Conservation (phyloP, 2,888 invertebrate genomes). For the Chymomyza caudatula region DNA sequence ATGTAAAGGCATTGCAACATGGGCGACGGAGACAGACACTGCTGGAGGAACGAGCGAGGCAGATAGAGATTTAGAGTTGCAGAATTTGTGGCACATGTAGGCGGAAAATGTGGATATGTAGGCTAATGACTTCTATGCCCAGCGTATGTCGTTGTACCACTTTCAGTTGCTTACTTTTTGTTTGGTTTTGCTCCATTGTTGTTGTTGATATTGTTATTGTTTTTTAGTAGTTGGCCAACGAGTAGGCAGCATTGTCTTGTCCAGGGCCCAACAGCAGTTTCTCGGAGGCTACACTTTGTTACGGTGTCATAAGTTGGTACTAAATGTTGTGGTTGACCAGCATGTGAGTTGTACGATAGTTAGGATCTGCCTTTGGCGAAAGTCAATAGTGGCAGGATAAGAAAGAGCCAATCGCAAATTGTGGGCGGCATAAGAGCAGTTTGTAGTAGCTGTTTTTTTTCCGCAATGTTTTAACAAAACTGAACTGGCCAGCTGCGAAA, state of each 20-base stretch:
- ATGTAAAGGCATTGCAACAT: neutral
- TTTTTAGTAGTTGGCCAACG: conserved; percentile 36
- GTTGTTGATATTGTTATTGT: conserved; percentile 10
- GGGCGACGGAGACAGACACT: neutral
- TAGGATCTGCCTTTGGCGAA: neutral
- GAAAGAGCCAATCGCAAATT: no score
- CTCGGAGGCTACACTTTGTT: conserved; percentile 5
- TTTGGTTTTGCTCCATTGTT: conserved; percentile 16
- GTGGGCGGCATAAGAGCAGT: no score
- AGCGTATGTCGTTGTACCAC: conserved; percentile 36
- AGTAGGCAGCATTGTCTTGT: conserved; percentile 41
- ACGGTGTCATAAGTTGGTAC: conserved; percentile 38
- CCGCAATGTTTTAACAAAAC: no score
- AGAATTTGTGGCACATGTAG: conserved; percentile 38
- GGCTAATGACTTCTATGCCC: conserved; percentile 58
- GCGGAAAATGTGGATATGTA: conserved; percentile 68
- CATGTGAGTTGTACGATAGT: neutral
- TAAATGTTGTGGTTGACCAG: neutral
- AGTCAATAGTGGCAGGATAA: no score
- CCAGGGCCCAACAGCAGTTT: conserved; percentile 13
- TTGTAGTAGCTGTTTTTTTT: no score
- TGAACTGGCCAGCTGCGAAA: no score
- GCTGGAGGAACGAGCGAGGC: neutral
- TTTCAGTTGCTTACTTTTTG: conserved; percentile 1
- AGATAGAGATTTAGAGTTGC: neutral